These are phyloP conservation scores for Ornithoptera priamus DNA, from an alignment of 2,888 invertebrate species.

Conservation along the genomic window DNA sequence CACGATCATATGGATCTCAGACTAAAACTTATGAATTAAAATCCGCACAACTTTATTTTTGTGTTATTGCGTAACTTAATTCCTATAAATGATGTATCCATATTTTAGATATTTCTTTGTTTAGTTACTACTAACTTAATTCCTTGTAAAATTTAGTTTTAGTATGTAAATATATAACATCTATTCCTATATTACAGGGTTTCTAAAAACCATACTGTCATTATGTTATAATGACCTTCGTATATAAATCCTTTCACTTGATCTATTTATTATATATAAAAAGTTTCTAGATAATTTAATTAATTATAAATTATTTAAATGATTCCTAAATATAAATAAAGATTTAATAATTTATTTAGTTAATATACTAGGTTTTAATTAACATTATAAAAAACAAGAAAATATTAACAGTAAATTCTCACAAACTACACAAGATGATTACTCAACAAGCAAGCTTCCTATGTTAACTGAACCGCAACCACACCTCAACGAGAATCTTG, in stretches of 20 bases:
- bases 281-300: not conserved
- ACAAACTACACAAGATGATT: conserved; percentile 35
- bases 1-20: conserved; percentile 50
- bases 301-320: too few species aligned
- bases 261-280: conserved; percentile 11
- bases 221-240: conserved; percentile 9
- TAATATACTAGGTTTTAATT: too few species aligned
- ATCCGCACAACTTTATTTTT: conserved; percentile 38
- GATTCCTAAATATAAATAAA: too few species aligned
- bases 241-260: conserved; percentile 18
- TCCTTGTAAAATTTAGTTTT: not conserved
- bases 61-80: conserved; percentile 64
- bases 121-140: conserved; percentile 2
- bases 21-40: conserved; percentile 45
- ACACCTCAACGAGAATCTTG: conserved; percentile 62
- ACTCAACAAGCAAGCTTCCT: conserved; percentile 49
- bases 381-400: too few species aligned
- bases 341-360: too few species aligned
- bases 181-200: not conserved
- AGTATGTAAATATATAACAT: not conserved
- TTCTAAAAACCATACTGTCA: not conserved
- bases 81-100: conserved; percentile 32
- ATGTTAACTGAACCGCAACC: conserved; percentile 68
- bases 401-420: not conserved
- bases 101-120: conserved; percentile 20